Conservation (phyloP, 2,888 invertebrate genomes). For the Anticlea derivata region DNA sequence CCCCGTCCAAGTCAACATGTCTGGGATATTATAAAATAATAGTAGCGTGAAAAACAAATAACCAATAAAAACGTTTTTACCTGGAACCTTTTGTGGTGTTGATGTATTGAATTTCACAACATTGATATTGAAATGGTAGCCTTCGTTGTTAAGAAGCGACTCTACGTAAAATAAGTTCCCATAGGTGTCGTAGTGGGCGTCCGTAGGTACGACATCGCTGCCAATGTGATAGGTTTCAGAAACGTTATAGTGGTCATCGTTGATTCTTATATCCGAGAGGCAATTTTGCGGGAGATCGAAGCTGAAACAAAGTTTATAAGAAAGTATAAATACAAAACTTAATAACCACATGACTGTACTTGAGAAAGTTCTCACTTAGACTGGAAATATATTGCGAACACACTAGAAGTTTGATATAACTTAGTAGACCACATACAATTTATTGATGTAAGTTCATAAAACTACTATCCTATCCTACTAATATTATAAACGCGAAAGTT, state of each 20-base stretch:
- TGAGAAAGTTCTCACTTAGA: conserved; percentile 1
- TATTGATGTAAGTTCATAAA: conserved; percentile 1
- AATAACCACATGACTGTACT: conserved; percentile 39
- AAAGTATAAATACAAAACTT: conserved; percentile 43
- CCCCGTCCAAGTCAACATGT: too few species aligned
- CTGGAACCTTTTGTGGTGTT: conserved; percentile 52
- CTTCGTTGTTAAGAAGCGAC: conserved; percentile 50
- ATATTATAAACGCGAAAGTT: too few species aligned
- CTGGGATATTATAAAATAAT: too few species aligned
- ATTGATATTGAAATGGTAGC: conserved; percentile 59
- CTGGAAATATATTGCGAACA: conserved; percentile 3
- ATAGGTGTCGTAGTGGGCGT: conserved; percentile 63
- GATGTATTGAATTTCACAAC: conserved; percentile 52
- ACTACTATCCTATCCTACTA: background rate
- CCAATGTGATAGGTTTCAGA: conserved; percentile 53
- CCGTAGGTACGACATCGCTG: conserved; percentile 58
- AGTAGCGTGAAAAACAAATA: conserved; percentile 24
- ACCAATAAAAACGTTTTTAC: conserved; percentile 45
- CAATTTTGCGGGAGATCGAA: conserved; percentile 64
- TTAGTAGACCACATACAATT: conserved; percentile 17
- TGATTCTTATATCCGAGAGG: conserved; percentile 56
- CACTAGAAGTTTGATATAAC: background rate
- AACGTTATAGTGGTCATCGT: conserved; percentile 57
- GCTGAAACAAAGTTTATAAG: conserved; percentile 39
- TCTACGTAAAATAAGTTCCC: conserved; percentile 70